Percentiles rank a stretch among this genome's conserved stretches.
Evolutionary conservation across 2,888 invertebrate genomes (phyloP).

Genomic region (Dasysyrphus albostriatus): DNA sequence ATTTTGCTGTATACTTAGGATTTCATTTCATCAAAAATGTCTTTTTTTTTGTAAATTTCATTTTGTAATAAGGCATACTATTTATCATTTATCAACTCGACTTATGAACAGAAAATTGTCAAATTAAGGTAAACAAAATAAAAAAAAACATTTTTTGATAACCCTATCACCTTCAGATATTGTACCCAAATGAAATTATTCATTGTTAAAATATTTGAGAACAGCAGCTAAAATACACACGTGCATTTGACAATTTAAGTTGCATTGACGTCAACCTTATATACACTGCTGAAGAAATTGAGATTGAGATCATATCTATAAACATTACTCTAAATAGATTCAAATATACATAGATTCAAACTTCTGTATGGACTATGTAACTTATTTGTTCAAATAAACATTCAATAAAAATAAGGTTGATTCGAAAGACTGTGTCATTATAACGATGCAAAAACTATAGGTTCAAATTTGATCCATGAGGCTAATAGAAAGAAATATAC

Average conservation of each 20-base stretch:
- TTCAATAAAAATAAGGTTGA: too few species aligned
- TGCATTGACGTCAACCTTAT: background rate
- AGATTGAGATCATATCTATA: too few species aligned
- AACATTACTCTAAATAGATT: too few species aligned
- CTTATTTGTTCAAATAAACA: too few species aligned
- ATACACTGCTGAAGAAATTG: too few species aligned
- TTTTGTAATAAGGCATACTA: background rate
- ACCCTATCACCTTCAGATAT: slow-evolving; percentile 43
- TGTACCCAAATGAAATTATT: slow-evolving; percentile 1
- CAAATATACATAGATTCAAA: too few species aligned
- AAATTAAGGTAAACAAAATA: slow-evolving; percentile 21
- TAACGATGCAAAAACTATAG: too few species aligned
- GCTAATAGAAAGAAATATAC: too few species aligned
- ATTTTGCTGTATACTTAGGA: background rate
- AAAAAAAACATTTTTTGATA: slow-evolving; percentile 23
- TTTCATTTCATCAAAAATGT: background rate
- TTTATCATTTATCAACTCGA: background rate
- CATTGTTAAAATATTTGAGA: background rate
- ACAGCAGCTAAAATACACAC: background rate
- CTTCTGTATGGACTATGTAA: too few species aligned
- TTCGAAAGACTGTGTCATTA: too few species aligned
- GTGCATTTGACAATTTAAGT: background rate
- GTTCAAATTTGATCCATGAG: too few species aligned
- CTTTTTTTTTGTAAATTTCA: background rate
- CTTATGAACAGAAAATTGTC: background rate